phyloP scores from a whole-genome alignment of 2,888 invertebrate species.

The Linyphia triangularis region DNA sequence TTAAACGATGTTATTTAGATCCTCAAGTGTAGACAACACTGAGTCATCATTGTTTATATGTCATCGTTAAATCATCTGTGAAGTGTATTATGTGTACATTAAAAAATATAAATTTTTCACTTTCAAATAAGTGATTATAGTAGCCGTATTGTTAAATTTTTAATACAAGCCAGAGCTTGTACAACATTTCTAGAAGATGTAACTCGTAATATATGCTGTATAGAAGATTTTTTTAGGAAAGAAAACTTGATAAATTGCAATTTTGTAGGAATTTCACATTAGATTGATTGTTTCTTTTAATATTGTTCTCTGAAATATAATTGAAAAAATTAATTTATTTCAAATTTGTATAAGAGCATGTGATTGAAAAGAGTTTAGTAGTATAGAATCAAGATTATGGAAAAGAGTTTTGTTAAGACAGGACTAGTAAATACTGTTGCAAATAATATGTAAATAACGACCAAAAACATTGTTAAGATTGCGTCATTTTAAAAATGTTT shows the following conservation, averaged over 20 bases:
- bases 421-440: too few relatives aligned
- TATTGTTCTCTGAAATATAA: background rate
- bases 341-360: too few relatives aligned
- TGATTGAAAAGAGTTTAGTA: too few relatives aligned
- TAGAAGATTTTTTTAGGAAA: background rate
- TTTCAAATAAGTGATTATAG: slow-evolving; percentile 9
- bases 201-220: too few relatives aligned
- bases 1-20: too few relatives aligned
- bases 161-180: slow-evolving; percentile 21
- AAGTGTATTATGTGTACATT: slow-evolving; percentile 7
- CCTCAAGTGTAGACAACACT: slow-evolving; percentile 8
- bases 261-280: background rate
- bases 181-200: background rate
- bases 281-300: background rate
- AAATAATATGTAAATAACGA: too few relatives aligned
- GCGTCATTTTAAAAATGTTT: too few relatives aligned
- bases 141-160: slow-evolving; percentile 18
- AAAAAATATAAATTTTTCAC: background rate
- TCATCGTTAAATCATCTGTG: slow-evolving; percentile 12
- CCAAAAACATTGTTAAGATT: too few relatives aligned
- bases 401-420: too few relatives aligned
- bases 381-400: too few relatives aligned
- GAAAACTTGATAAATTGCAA: background rate
- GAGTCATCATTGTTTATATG: slow-evolving; percentile 2
- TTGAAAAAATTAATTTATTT: too few relatives aligned